phyloP scores from a whole-genome alignment of 2,113 vertebrate species.

The Salvator merianae region DNA sequence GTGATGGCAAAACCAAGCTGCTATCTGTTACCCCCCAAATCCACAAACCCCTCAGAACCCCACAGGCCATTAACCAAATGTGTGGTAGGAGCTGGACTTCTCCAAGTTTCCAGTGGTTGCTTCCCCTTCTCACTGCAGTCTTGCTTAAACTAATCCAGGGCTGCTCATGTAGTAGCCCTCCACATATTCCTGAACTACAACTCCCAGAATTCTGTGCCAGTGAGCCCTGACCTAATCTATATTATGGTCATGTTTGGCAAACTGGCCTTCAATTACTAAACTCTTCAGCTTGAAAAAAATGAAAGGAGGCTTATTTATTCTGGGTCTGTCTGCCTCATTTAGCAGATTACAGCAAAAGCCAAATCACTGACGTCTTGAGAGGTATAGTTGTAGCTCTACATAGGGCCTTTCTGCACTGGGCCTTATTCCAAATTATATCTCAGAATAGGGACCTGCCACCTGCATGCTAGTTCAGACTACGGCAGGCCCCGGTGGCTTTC shows the following conservation, averaged over 20 bases:
- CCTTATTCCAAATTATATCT: no score
- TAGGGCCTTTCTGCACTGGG: no score
- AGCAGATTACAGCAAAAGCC: not conserved
- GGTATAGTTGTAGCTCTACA: no score
- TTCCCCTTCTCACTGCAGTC: not conserved
- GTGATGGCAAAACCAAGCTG: not conserved
- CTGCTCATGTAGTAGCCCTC: no score
- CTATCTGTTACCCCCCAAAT: constrained; percentile 14
- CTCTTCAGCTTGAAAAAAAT: not conserved
- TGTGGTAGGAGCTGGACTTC: not conserved
- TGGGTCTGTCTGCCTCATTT: not conserved
- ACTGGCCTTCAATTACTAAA: not conserved
- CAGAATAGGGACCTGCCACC: no score
- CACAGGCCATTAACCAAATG: constrained; percentile 25
- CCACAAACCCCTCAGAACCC: not conserved
- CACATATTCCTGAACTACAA: no score
- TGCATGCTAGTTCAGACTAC: no score
- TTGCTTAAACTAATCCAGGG: not conserved
- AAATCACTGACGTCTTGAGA: no score
- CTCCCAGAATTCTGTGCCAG: no score
- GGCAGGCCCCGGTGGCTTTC: no score
- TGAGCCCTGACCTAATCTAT: not conserved
- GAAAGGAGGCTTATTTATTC: not conserved
- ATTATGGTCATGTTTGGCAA: not conserved
- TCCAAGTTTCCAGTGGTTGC: not conserved